phyloP scores from a whole-genome alignment of 2,113 vertebrate species.

The Pterocles orientalis region DNA sequence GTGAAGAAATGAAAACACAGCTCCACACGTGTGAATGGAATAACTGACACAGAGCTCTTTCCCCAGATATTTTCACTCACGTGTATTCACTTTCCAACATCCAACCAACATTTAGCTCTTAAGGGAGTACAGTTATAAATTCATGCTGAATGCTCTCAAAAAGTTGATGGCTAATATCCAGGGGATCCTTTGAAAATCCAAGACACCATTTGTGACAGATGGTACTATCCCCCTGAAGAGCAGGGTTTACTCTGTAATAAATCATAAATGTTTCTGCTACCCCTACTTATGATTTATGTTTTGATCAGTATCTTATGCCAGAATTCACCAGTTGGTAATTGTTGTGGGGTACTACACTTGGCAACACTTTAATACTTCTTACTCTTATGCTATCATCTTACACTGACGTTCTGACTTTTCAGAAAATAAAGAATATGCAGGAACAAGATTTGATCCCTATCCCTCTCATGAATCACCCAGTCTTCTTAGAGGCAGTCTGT shows the following conservation, averaged over 20 bases:
- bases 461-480: not conserved
- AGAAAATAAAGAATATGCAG: not conserved
- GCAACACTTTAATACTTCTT: not conserved
- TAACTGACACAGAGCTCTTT: not conserved
- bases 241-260: not conserved
- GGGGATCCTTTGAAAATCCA: not conserved
- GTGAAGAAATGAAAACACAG: not conserved
- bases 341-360: not conserved
- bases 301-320: not conserved
- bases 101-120: not conserved
- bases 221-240: not conserved
- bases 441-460: not conserved
- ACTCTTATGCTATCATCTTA: not conserved
- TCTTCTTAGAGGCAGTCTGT: not conserved
- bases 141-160: not conserved
- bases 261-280: not conserved
- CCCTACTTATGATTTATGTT: not conserved
- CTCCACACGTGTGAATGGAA: not conserved
- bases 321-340: not conserved
- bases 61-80: not conserved
- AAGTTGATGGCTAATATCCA: not conserved
- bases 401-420: not conserved
- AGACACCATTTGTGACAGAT: not conserved
- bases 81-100: not conserved
- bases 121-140: not conserved